Conservation (phyloP, 2,113 vertebrate genomes). For the Mesitornis unicolor region DNA sequence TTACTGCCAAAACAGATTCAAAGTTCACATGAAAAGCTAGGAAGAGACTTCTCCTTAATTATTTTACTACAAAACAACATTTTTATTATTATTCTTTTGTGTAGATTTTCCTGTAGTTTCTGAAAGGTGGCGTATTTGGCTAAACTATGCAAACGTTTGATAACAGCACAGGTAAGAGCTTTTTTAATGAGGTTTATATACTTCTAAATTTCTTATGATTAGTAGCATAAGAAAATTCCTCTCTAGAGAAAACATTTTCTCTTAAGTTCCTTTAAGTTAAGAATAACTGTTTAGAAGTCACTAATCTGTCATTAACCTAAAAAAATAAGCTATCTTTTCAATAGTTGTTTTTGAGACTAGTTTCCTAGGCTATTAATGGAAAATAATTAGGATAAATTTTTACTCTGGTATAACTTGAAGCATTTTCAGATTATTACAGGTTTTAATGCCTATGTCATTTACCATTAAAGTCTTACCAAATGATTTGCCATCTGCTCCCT, state of each 20-base stretch:
- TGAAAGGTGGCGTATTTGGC: neutral
- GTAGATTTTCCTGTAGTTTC: neutral
- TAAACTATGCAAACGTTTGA: neutral
- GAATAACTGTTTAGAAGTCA: neutral
- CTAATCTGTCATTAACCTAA: neutral
- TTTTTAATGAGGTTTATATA: fast-evolving
- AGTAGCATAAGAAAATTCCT: neutral
- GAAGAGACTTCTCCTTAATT: neutral
- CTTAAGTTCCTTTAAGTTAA: neutral
- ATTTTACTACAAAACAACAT: neutral
- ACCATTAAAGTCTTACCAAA: neutral
- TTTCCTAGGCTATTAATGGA: neutral
- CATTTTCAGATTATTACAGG: neutral
- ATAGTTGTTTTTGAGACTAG: neutral
- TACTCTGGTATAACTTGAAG: neutral
- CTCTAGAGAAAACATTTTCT: neutral
- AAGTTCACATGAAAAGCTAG: neutral
- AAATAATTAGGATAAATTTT: neutral
- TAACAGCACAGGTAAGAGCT: neutral
- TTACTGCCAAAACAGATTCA: neutral
- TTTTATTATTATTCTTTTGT: neutral
- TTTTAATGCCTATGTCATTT: neutral
- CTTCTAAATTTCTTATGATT: neutral
- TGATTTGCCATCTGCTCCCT: neutral
- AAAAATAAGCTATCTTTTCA: neutral